Evolutionary conservation across 2,113 vertebrate species (phyloP).

Genomic region (Tympanuchus pallidicinctus): DNA sequence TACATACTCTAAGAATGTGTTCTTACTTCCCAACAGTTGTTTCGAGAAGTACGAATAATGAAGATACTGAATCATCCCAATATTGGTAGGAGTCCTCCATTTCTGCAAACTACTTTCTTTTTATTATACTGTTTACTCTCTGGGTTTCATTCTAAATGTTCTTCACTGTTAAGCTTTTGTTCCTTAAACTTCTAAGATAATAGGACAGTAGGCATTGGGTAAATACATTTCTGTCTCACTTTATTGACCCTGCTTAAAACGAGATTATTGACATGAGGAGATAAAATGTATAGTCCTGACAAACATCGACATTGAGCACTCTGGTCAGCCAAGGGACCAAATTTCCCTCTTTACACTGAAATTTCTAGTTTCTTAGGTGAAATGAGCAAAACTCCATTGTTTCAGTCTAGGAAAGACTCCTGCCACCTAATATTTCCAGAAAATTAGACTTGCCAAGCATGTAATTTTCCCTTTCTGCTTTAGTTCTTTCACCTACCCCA

Average conservation of each 20-base stretch:
- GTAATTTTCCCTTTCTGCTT: conserved; percentile 74
- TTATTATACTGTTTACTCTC: background rate
- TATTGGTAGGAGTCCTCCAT: conserved; percentile 86
- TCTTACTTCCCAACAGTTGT: conserved; percentile 86
- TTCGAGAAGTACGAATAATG: conserved; percentile 99
- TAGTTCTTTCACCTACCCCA: conserved; percentile 71
- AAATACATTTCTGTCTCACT: background rate
- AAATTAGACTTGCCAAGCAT: conserved; percentile 58
- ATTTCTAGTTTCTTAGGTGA: background rate
- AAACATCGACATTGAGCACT: background rate
- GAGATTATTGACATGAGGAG: background rate
- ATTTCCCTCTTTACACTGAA: background rate
- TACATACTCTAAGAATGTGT: conserved; percentile 17
- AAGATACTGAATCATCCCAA: conserved; percentile 98
- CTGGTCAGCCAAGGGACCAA: fast-evolving
- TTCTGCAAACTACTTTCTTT: background rate
- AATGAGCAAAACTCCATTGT: background rate
- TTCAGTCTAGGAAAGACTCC: conserved; percentile 23
- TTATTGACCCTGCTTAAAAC: background rate
- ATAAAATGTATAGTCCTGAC: background rate
- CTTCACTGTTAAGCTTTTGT: background rate
- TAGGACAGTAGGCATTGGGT: background rate
- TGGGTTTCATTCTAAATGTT: conserved; percentile 21
- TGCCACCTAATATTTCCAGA: conserved; percentile 32
- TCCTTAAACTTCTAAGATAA: background rate